These are phyloP conservation scores for human (Homo sapiens) DNA, from an alignment of 2,113 vertebrate genomes.

Conservation along the genomic window GRCh38 chr2:218059001-218059500, in stretches of 20 bases:
- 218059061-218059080: not conserved
- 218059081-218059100: not conserved
- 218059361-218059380: not conserved
- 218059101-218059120: not conserved
- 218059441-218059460: too few relatives aligned
- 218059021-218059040: not conserved
- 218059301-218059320: not conserved
- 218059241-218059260: not conserved
- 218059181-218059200: slow-evolving; percentile 6
- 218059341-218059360: not conserved
- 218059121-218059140: slow-evolving; percentile 36
- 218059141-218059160: slow-evolving; percentile 35
- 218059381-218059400: not conserved
- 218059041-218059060: not conserved
- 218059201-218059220: not conserved
- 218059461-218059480: too few relatives aligned
- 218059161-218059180: slow-evolving; percentile 53
- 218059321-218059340: not conserved
- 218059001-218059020: not conserved
- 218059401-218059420: not conserved
- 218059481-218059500: too few relatives aligned
- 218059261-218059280: not conserved
- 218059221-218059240: not conserved
- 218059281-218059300: not conserved
- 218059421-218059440: too few relatives aligned